Evolutionary conservation across 1,140 invertebrate genomes (phyloP), one percentile per base, ranked within the genome.

Genomic region (Drosophila pandora): DNA sequence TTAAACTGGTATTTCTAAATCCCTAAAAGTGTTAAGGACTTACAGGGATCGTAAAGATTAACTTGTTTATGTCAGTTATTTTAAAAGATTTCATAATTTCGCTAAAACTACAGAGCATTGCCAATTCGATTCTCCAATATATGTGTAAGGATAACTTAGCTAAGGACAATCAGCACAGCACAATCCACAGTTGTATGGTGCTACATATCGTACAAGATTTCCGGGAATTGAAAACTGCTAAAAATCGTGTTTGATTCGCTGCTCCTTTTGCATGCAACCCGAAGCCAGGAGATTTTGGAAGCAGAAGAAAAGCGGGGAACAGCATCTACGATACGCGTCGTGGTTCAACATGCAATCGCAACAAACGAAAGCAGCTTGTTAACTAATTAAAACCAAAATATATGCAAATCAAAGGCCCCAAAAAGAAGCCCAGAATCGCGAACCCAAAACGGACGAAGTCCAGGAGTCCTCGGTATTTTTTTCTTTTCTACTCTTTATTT

Each of bases 371-470:
- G 88, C 88, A 90, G 88, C 88, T 90, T 90, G 88, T 90, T 90
- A 90, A 90, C 88, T 90, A 90, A 90, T 90, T 90, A 90, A 90
- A 90, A 90, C 77, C 88, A 71, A 90, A 90, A 90, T 90, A 88
- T 90, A 90, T 90, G 88, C 88, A 90, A 90, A 90, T 90, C 88
- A 90, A 90, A 88, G 70, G 58, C 58, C 52, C 52, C 61, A 69
- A 79, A 70, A 59, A 78, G 34, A 32, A 32, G 37, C 43, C 30
- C 55, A 43, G 30, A 47, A 54, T 34, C 32, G 32, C 48, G 45
- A 74, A 39, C 49, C 68, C 17, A 54, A 72, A 72, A 72, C 34
- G 34, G 34, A 43, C 41, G 56, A 25, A 52, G 28, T 50, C 70
- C 22, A 43, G 41, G 41, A 21, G n/a, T 50, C 59, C 47, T 63